Conservation (phyloP, 2,797 vertebrate genomes). For the Percopsis omiscomaycus region DNA sequence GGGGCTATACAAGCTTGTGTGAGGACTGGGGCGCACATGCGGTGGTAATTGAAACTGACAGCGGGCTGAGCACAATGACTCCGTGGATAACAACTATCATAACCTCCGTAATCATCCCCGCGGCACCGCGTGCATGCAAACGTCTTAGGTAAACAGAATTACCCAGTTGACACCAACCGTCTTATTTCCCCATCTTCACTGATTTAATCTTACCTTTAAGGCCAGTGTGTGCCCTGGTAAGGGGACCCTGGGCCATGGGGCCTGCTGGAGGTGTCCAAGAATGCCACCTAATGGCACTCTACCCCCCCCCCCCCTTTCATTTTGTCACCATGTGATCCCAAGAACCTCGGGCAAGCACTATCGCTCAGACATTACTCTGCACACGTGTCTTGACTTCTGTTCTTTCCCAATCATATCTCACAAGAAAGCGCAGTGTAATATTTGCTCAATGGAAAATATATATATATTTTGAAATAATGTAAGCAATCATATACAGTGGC, state of each 20-base stretch:
- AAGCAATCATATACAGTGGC: not conserved
- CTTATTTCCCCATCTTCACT: slow-evolving; percentile 45
- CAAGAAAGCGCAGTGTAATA: not conserved
- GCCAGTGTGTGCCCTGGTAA: slow-evolving; percentile 3
- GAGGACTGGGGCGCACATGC: slow-evolving; percentile 69
- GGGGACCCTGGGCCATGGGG: not conserved
- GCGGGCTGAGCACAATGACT: slow-evolving; percentile 74
- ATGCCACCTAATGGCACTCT: not conserved
- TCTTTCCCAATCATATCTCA: no score
- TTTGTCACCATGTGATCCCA: slow-evolving; percentile 18
- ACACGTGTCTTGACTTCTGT: no score
- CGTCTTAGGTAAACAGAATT: slow-evolving; percentile 77
- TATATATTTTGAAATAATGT: not conserved
- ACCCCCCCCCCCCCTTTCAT: not conserved
- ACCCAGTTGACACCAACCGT: slow-evolving; percentile 60
- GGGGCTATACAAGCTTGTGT: slow-evolving; percentile 44
- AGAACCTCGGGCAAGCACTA: slow-evolving; percentile 5
- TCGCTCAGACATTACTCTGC: slow-evolving; percentile 1
- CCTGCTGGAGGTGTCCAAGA: slow-evolving; percentile 18
- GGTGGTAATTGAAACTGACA: slow-evolving; percentile 80
- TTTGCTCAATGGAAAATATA: no score
- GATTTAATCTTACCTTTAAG: slow-evolving; percentile 49
- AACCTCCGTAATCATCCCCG: slow-evolving; percentile 75
- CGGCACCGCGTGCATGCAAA: slow-evolving; percentile 55
- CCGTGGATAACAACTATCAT: slow-evolving; percentile 76